phyloP scores from a whole-genome alignment of 2,797 vertebrate genomes.

The Synanceia verrucosa region DNA sequence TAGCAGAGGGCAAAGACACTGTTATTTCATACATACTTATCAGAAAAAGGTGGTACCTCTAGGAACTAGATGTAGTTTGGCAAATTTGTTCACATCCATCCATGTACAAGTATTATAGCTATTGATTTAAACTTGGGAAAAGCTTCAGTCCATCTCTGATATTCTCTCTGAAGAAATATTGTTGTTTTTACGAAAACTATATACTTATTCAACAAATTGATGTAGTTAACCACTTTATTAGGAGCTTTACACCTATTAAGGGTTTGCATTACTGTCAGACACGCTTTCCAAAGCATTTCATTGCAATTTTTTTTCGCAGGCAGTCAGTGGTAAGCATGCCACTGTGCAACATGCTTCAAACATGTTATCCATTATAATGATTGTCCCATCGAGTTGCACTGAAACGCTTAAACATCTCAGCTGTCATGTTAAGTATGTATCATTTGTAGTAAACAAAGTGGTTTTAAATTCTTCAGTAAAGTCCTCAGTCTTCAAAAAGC shows the following conservation, averaged over 20 bases:
- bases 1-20: no score
- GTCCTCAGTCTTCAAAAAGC: background rate
- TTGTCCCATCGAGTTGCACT: background rate
- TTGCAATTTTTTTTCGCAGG: conserved; percentile 4
- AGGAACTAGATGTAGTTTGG: background rate
- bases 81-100: background rate
- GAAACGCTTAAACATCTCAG: background rate
- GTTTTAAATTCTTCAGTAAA: background rate
- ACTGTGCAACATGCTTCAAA: conserved; percentile 20
- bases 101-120: background rate
- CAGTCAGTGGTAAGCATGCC: background rate
- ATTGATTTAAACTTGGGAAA: background rate
- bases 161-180: background rate
- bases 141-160: background rate
- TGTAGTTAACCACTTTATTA: background rate
- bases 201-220: background rate
- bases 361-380: conserved; percentile 23
- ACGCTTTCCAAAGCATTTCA: background rate
- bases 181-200: background rate
- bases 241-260: background rate
- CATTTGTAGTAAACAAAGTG: conserved; percentile 3
- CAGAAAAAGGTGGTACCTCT: background rate
- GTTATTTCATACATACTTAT: no score
- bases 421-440: background rate
- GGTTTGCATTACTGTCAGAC: background rate